Conservation (phyloP, 2,888 invertebrate species). For the Eupeodes latifasciatus region DNA sequence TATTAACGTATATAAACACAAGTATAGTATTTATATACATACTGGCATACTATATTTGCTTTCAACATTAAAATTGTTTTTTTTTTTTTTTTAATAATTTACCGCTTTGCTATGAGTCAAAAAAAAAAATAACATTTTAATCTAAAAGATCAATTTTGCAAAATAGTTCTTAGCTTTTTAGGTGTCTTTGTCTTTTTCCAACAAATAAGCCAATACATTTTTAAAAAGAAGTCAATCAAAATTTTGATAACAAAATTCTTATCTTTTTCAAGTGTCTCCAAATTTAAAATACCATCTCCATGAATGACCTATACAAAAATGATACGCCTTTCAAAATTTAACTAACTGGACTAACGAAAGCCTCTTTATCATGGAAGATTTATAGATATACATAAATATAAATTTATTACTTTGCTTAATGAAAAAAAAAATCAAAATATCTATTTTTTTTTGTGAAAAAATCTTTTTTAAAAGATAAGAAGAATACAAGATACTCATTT, state of each 20-base stretch:
- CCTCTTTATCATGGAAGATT: conserved; percentile 2
- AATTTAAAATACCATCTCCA: background rate
- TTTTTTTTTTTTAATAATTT: background rate
- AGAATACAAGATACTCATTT: background rate
- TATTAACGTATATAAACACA: too few relatives aligned
- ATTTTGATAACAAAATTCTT: conserved; percentile 29
- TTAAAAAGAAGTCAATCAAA: background rate
- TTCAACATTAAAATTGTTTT: too few relatives aligned
- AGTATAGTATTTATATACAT: too few relatives aligned
- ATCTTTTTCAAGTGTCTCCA: conserved; percentile 7
- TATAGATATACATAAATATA: conserved; percentile 3
- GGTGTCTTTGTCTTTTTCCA: background rate
- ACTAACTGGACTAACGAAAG: background rate
- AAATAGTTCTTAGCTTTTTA: background rate
- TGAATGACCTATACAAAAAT: too few relatives aligned
- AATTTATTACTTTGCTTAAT: conserved; percentile 11
- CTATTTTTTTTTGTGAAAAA: background rate
- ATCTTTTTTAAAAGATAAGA: conserved; percentile 2
- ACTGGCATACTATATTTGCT: too few relatives aligned
- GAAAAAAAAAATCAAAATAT: background rate
- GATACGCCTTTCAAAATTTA: background rate
- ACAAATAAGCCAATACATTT: background rate
- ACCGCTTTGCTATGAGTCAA: too few relatives aligned
- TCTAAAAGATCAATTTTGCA: background rate
- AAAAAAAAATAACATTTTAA: too few relatives aligned